These are phyloP conservation scores for Spilosoma lubricipeda DNA, from an alignment of 2,888 invertebrate species.

Conservation along the genomic window DNA sequence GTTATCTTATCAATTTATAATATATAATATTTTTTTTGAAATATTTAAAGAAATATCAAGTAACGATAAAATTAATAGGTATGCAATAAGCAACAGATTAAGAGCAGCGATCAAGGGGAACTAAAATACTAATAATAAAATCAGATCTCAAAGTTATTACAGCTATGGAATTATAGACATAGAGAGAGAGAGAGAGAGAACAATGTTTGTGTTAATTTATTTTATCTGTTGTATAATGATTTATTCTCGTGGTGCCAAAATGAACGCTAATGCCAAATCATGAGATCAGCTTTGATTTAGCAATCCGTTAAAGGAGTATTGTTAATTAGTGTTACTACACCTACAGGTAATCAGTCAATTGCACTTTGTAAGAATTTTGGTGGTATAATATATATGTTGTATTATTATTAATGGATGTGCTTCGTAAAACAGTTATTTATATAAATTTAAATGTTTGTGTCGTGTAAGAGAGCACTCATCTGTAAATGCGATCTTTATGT, in stretches of 20 bases:
- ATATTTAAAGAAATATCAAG: neutral
- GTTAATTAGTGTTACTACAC: conserved; percentile 34
- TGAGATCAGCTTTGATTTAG: conserved; percentile 23
- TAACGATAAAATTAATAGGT: conserved; percentile 1
- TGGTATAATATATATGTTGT: conserved; percentile 24
- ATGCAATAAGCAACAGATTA: conserved; percentile 6
- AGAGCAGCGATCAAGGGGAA: conserved; percentile 27
- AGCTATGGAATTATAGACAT: conserved; percentile 17
- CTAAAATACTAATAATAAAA: conserved; percentile 23
- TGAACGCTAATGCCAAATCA: conserved; percentile 35
- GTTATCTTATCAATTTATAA: conserved; percentile 14
- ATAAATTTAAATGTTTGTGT: conserved; percentile 6
- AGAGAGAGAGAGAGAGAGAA: conserved; percentile 8
- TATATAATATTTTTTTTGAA: neutral
- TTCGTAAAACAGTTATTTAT: conserved; percentile 26
- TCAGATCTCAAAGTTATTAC: conserved; percentile 43
- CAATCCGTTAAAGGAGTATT: conserved; percentile 23
- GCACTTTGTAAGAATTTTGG: conserved; percentile 38
- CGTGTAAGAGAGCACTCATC: conserved; percentile 1
- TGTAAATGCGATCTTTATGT: conserved; percentile 24
- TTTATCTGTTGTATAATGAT: conserved; percentile 30
- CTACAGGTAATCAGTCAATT: conserved; percentile 56
- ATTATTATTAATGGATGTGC: conserved; percentile 9
- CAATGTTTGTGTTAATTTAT: conserved; percentile 31
- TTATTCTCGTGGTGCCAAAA: conserved; percentile 58